Percentiles rank a stretch among this genome's conserved stretches.
Evolutionary conservation across 2,797 vertebrate genomes (phyloP).

Genomic region (Micromesistius poutassou): DNA sequence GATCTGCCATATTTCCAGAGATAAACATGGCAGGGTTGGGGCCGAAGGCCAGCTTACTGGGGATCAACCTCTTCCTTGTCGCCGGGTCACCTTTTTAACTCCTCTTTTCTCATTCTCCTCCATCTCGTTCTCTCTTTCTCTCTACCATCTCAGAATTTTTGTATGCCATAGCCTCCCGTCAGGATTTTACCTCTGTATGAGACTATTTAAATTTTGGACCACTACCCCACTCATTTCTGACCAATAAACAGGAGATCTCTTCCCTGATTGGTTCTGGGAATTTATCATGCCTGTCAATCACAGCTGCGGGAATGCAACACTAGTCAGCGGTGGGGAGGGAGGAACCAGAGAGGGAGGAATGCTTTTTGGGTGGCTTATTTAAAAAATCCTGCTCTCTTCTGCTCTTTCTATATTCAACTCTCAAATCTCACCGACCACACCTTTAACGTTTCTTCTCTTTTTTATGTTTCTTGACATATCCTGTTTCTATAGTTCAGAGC

Average conservation of each 20-base stretch:
- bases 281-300: neutral
- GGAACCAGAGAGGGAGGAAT: neutral
- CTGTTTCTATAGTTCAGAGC: too few species aligned
- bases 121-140: neutral
- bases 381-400: neutral
- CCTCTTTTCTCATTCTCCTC: neutral
- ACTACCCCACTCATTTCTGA: neutral
- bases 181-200: neutral
- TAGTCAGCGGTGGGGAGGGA: neutral
- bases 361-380: neutral
- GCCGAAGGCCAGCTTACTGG: slow-evolving; percentile 55
- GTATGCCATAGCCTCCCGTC: neutral
- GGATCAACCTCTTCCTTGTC: slow-evolving; percentile 52
- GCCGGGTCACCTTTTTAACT: neutral
- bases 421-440: neutral
- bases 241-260: neutral
- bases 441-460: neutral
- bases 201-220: neutral
- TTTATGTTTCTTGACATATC: neutral
- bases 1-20: slow-evolving; percentile 44
- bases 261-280: neutral
- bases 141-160: neutral
- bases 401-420: neutral
- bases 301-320: neutral
- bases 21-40: slow-evolving; percentile 52